Percentiles rank a stretch among this genome's conserved stretches.
These are phyloP conservation scores for Mimumesa dahlbomi DNA, from an alignment of 2,888 invertebrate species.

Conservation along the genomic window DNA sequence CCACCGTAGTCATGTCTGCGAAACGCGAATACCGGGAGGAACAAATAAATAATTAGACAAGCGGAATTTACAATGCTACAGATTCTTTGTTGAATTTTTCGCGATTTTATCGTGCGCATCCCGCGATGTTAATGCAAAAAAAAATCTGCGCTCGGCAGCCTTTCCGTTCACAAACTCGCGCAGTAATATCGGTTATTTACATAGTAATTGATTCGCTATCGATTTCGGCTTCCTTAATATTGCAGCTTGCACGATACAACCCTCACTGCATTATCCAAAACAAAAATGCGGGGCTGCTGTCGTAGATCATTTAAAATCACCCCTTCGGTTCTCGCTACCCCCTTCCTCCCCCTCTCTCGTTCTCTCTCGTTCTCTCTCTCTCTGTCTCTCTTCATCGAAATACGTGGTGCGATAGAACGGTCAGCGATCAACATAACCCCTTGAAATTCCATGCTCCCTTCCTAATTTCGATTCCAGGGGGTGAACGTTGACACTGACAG, in stretches of 20 bases:
- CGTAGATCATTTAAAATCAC: slow-evolving; percentile 41
- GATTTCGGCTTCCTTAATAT: slow-evolving; percentile 48
- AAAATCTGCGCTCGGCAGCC: too few species aligned
- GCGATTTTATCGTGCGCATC: too few species aligned
- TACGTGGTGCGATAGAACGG: slow-evolving; percentile 50
- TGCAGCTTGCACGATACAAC: slow-evolving; percentile 40
- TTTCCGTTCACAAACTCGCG: too few species aligned
- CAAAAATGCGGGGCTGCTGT: slow-evolving; percentile 39
- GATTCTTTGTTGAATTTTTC: too few species aligned
- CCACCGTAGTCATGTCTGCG: neutral
- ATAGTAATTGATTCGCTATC: slow-evolving; percentile 19
- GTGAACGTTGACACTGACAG: slow-evolving; percentile 58
- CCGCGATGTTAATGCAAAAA: too few species aligned
- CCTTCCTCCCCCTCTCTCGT: neutral
- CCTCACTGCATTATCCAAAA: slow-evolving; percentile 52
- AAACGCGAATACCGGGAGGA: too few species aligned
- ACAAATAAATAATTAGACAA: too few species aligned
- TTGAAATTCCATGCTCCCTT: slow-evolving; percentile 61
- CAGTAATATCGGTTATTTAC: too few species aligned
- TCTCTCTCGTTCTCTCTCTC: neutral
- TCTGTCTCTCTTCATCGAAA: slow-evolving; percentile 22
- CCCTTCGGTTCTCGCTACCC: slow-evolving; percentile 27
- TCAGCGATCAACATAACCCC: slow-evolving; percentile 60
- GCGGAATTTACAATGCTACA: too few species aligned
- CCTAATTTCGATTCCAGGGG: slow-evolving; percentile 54